Evolutionary conservation across 92 coral and sea anemone genomes (phyloP), one percentile per base, ranked within the genome.

Genomic region (Scolanthus callimorphus): DNA sequence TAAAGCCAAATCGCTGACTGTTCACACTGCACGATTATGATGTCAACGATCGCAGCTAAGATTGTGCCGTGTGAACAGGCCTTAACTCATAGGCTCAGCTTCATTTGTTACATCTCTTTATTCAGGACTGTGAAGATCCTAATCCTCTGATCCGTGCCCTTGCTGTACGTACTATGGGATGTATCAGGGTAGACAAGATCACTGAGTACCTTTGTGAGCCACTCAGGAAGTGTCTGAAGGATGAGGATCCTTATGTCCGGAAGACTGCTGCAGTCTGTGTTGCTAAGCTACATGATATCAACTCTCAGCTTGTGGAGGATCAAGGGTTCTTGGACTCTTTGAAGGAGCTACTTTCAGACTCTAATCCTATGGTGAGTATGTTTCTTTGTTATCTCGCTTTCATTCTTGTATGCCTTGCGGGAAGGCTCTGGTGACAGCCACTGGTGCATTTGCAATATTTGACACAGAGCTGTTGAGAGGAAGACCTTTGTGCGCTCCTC

Each of bases 201-300:
- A 94, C 99, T 0, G 99, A 94, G 45, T 94, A 94, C 60, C 78
- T 94, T 49, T 94, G 99, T 70, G 99, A 94, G 45, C 99, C 99
- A 8, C 77, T 88, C 19, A 82, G 98, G 44, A 92, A 92, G 77
- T 92, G 98, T 70, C 71, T 92, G 62, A 92, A 92, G 63, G 98
- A 92, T 81, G 98, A 92, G 75, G 98, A 92, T 71, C 98, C 98
- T 1, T 92, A 92, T 58, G 98, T 92, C 9, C 90, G 98, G 53
- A 92, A 92, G 64, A 92, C 98, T 12, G 98, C 98, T 2, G 98
- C 98, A 17, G 98, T 92, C 0, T 92, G 98, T 67, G 98, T 92
- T n/a, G 98, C 98, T 19, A 92, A 92, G 78, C 79, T 92, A 25
- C 98, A 92, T 74, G 98, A 92, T 59, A 92, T 92, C 55, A 92